phyloP scores from a whole-genome alignment of 2,888 invertebrate species.

The Chrysolina oricalcia region DNA sequence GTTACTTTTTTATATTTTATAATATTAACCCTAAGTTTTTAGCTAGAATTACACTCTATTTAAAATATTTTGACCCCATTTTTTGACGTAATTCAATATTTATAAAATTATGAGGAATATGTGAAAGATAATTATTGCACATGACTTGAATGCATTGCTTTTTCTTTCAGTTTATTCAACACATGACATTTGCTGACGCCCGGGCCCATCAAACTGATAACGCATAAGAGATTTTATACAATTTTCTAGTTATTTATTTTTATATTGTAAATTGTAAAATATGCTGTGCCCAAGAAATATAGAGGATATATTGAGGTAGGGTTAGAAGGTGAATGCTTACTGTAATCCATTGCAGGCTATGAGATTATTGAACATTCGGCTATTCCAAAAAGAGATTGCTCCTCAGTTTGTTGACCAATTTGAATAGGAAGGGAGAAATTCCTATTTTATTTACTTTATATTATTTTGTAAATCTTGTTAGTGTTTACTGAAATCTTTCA shows the following conservation, averaged over 20 bases:
- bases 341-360: not conserved
- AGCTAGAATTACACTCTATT: no score
- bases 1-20: no score
- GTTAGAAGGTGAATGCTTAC: constrained; percentile 2
- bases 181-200: constrained; percentile 65
- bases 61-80: no score
- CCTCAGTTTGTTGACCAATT: not conserved
- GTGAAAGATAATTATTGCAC: no score
- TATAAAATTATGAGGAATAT: no score
- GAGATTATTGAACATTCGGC: not conserved
- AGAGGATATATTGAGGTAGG: not conserved
- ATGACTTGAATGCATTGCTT: constrained; percentile 1
- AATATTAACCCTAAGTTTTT: no score
- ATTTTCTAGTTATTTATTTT: constrained; percentile 61
- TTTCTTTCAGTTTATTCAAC: constrained; percentile 63
- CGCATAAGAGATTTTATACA: constrained; percentile 64
- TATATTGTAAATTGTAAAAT: constrained; percentile 45
- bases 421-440: not conserved
- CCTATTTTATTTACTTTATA: not conserved
- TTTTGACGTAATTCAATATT: no score
- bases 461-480: not conserved
- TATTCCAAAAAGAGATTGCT: not conserved
- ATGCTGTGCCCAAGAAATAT: not conserved
- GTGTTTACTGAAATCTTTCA: not conserved
- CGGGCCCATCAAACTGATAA: constrained; percentile 61